Evolutionary conservation across 2,113 vertebrate species (phyloP).

Genomic region (Trochalopteron elliotii): DNA sequence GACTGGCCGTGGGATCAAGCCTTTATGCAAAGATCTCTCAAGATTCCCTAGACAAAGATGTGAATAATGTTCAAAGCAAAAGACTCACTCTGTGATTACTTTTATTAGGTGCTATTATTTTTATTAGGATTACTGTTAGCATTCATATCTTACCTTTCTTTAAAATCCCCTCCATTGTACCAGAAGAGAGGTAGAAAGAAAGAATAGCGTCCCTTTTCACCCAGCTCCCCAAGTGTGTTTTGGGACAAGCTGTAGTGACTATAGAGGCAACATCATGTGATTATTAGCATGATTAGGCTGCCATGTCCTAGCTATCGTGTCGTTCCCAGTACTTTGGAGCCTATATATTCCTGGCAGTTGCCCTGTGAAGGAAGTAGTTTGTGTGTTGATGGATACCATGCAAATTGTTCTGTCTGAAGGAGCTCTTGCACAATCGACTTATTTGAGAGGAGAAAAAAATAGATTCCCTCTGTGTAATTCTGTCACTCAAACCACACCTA

Average conservation of each 20-base stretch:
- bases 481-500: slow-evolving; percentile 35
- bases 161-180: not conserved
- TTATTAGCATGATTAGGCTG: not conserved
- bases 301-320: not conserved
- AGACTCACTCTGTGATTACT: not conserved
- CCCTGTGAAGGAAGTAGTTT: slow-evolving; percentile 37
- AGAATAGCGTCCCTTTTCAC: not conserved
- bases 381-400: slow-evolving; percentile 38
- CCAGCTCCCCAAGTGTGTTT: not conserved
- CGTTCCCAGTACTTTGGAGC: not conserved
- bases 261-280: not conserved
- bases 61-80: not conserved
- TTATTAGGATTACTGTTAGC: not conserved
- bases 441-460: not conserved
- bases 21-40: not conserved
- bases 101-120: not conserved
- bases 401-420: slow-evolving; percentile 53
- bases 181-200: not conserved
- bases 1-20: not conserved
- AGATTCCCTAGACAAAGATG: not conserved
- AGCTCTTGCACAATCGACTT: slow-evolving; percentile 33
- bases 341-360: not conserved
- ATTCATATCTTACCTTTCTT: not conserved
- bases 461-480: slow-evolving; percentile 17
- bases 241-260: not conserved